Evolutionary conservation across 2,888 invertebrate genomes (phyloP).

Genomic region (Drosophila barbarae): DNA sequence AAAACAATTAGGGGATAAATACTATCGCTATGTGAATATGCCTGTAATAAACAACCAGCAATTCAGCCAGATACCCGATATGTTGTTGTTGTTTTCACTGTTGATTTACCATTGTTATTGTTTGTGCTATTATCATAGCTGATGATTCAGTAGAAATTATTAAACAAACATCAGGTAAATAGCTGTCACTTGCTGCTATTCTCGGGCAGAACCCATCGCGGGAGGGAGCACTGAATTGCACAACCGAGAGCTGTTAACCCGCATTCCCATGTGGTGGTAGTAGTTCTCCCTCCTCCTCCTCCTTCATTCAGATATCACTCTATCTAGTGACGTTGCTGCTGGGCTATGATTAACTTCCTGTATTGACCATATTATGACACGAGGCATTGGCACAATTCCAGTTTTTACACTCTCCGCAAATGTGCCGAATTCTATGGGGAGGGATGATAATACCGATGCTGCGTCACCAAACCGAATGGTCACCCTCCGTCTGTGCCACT

Average conservation of each 20-base stretch:
- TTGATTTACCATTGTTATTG: constrained; percentile 6
- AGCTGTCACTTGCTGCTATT: constrained; percentile 7
- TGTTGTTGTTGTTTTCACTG: constrained; percentile 2
- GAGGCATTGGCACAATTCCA: constrained; percentile 10
- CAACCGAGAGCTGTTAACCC: constrained; percentile 5
- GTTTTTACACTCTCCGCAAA: neutral
- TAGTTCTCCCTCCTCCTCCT: no score
- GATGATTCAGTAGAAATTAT: constrained; percentile 17
- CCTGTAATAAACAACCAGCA: constrained; percentile 8
- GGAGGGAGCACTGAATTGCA: constrained; percentile 8
- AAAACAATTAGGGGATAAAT: constrained; percentile 16
- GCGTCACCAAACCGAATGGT: constrained; percentile 8
- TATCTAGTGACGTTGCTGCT: constrained; percentile 15
- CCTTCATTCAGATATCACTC: neutral
- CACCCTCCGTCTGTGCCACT: neutral
- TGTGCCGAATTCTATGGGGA: neutral
- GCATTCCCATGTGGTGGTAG: constrained; percentile 11
- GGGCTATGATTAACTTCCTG: constrained; percentile 12
- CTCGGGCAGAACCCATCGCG: constrained; percentile 1
- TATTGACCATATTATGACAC: neutral
- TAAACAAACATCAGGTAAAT: constrained; percentile 18
- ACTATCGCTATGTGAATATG: neutral
- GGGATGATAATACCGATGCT: constrained; percentile 3
- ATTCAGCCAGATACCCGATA: constrained; percentile 6
- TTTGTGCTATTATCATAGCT: constrained; percentile 6